Conservation (phyloP, 1,140 invertebrate species). For the Drosophila oshimai region DNA sequence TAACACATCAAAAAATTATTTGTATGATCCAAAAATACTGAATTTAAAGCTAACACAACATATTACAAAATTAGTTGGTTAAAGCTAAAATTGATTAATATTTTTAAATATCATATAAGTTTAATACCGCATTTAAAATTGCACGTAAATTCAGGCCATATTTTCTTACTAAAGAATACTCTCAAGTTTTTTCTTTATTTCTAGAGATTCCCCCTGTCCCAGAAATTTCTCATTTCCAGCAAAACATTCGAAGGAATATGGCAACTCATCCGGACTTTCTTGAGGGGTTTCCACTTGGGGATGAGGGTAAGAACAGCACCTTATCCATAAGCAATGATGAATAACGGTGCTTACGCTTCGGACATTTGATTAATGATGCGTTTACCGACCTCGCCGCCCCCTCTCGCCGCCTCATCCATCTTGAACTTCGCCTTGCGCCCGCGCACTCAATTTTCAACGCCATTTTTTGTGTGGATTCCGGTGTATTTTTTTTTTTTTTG, state of each 20-base stretch:
- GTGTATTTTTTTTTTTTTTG: constrained; percentile 22
- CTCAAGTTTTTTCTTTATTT: neutral
- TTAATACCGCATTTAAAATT: no score
- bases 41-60: no score
- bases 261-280: constrained; percentile 43
- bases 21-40: no score
- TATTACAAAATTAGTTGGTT: no score
- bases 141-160: no score
- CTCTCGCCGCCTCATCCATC: constrained; percentile 1
- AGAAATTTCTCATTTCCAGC: constrained; percentile 2
- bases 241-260: constrained; percentile 41
- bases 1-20: no score
- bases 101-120: neutral
- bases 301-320: constrained; percentile 9
- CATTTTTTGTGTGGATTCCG: constrained; percentile 56
- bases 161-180: neutral
- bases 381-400: constrained; percentile 52
- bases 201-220: neutral
- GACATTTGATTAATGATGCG: constrained; percentile 83
- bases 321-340: constrained; percentile 77
- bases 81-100: no score
- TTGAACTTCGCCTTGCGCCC: constrained; percentile 45
- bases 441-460: constrained; percentile 56
- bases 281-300: constrained; percentile 3
- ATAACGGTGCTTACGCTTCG: constrained; percentile 79